These are phyloP conservation scores for Leptinotarsa lineolata DNA, from an alignment of 1,140 invertebrate genomes.

Conservation along the genomic window DNA sequence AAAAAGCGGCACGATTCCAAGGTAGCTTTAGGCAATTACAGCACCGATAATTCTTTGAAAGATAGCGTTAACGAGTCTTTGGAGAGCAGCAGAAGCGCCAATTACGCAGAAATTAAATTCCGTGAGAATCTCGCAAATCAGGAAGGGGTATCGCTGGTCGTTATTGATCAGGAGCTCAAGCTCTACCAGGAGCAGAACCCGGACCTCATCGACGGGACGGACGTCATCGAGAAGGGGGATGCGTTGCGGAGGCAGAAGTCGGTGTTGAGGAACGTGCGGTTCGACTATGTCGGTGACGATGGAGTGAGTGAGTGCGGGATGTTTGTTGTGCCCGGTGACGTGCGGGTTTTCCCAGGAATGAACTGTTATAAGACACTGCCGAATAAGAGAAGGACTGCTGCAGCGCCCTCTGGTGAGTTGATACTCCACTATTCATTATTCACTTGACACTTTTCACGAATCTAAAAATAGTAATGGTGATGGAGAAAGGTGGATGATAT, in stretches of 20 bases:
- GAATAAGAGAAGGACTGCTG: conserved; percentile 56
- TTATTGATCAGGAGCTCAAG: conserved; percentile 51
- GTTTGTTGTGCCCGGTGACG: conserved; percentile 36
- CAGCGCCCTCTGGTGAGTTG: conserved; percentile 44
- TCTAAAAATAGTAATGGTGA: too few species aligned
- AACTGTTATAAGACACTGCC: conserved; percentile 70
- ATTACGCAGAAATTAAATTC: conserved; percentile 25
- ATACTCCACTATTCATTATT: too few species aligned
- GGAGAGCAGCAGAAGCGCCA: background rate
- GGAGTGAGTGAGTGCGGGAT: conserved; percentile 13
- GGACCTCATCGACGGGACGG: conserved; percentile 76
- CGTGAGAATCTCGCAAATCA: background rate
- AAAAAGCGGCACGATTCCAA: conserved; percentile 37
- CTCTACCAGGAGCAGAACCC: conserved; percentile 71
- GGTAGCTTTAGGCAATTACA: conserved; percentile 31
- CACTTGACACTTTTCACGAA: too few species aligned
- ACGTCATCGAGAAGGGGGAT: conserved; percentile 66
- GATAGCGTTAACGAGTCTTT: conserved; percentile 18
- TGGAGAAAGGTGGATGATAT: too few species aligned
- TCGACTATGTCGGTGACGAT: background rate
- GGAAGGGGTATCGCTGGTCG: conserved; percentile 2
- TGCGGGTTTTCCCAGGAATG: conserved; percentile 75
- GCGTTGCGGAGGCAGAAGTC: conserved; percentile 49
- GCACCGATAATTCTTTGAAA: conserved; percentile 31
- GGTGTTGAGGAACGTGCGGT: conserved; percentile 16